Base-by-base conservation (phyloP, 2,797 vertebrate species). In the Chromis chromis region DNA sequence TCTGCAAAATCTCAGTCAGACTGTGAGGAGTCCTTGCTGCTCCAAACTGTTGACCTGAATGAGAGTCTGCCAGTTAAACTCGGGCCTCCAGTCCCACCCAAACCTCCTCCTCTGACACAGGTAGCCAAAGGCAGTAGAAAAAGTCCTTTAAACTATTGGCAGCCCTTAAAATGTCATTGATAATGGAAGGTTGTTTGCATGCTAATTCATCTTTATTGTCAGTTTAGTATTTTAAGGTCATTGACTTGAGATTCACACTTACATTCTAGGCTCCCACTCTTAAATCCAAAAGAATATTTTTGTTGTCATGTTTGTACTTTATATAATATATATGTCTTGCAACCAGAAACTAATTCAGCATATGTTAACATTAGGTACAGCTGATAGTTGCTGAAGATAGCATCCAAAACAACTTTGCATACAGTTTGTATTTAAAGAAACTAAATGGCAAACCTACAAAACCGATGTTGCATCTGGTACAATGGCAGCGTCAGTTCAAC, bases 31-130 rank as follows among this genome's bases (percentile, higher is more conserved):
- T 87, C 93, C n/a, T 83, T 78, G 44, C 80, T 78, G n/a, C 90
- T 90, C 36, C 85, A 87, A 57, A 85, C 88, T 76, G 86, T 93
- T 84, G 92, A 92, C 65, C 81, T 86, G 94, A 91, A 90, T 81
- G 90, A 92, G 84, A 88, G 90, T 89, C 90, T 87, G 87, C 94
- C 93, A 78, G 78, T 92, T 92, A 95, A 94, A 77, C 82, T 85
- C 71, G 82, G 92, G 90, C 95, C 95, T 80, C 92, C 78, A 36
- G 74, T 74, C 56, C 92, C 91, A 76, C 94, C 91, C 14, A 92
- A 93, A 84, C 91, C 94, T 89, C 89, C 94, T 76, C 92, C 93
- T 69, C 94, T 95, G 93, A 94, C 86, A 85, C 96, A 98, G 97
- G 97, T 99, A 90, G 76, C 19, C 13, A 60, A 50, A 56, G 31